These are phyloP conservation scores for Crotalus viridis DNA, from an alignment of 2,113 vertebrate species.

Conservation along the genomic window DNA sequence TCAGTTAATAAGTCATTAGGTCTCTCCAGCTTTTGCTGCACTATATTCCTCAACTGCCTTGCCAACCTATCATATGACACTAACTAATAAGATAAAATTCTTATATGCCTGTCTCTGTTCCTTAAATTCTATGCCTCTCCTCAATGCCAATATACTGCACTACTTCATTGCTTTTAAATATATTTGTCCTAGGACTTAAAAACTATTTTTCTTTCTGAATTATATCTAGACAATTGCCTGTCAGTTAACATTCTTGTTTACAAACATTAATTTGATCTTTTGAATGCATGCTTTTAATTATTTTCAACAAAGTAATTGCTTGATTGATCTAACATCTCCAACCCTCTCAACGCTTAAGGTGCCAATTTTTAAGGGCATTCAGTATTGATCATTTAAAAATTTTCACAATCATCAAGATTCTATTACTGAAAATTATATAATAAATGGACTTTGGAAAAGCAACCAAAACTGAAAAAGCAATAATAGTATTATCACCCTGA, in stretches of 20 bases:
- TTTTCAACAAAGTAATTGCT: background rate
- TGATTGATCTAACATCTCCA: background rate
- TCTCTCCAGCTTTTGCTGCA: background rate
- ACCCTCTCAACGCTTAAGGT: background rate
- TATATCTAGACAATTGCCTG: background rate
- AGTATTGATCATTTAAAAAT: background rate
- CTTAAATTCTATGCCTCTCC: background rate
- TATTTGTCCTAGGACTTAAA: background rate
- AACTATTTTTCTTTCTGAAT: background rate
- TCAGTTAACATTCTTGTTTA: background rate
- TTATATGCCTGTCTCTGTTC: background rate
- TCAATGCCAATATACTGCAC: too few species aligned
- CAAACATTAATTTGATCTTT: background rate
- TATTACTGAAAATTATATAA: background rate
- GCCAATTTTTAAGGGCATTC: background rate
- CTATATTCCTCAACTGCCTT: background rate
- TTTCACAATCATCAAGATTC: background rate
- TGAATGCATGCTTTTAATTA: background rate
- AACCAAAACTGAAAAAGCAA: background rate
- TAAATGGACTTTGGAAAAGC: background rate
- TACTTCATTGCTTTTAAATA: background rate
- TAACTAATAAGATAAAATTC: background rate
- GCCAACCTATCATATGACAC: background rate
- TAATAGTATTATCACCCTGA: background rate
- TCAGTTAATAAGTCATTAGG: background rate